phyloP scores from a whole-genome alignment of 2,888 invertebrate species.

The Microctonus aethiopoides region DNA sequence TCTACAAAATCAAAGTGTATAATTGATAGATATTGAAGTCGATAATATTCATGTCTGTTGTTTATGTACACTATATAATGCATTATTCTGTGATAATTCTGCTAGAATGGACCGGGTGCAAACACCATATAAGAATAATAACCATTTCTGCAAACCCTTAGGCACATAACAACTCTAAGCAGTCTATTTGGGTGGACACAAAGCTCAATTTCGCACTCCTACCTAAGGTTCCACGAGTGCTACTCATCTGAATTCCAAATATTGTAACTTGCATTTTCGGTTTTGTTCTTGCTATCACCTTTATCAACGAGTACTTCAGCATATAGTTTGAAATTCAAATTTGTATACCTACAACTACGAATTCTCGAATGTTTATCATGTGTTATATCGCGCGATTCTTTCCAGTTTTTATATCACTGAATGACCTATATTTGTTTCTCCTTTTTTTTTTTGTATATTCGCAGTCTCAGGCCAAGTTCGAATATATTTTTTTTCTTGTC shows the following conservation, averaged over 20 bases:
- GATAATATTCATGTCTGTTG: not conserved
- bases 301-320: slow-evolving; percentile 50
- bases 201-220: slow-evolving; percentile 36
- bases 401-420: slow-evolving; percentile 11
- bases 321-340: slow-evolving; percentile 63
- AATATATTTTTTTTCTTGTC: not conserved
- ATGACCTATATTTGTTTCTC: not conserved
- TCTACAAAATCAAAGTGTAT: not conserved
- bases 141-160: slow-evolving; percentile 1
- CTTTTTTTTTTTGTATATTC: not conserved
- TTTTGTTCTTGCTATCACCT: slow-evolving; percentile 41
- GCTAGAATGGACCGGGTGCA: not conserved
- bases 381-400: slow-evolving; percentile 14
- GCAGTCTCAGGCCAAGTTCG: not conserved
- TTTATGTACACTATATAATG: not conserved
- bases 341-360: slow-evolving; percentile 17
- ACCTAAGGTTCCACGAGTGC: slow-evolving; percentile 21
- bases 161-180: slow-evolving; percentile 28
- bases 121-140: not conserved
- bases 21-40: not conserved
- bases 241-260: slow-evolving; percentile 63
- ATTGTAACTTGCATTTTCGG: slow-evolving; percentile 65
- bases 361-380: slow-evolving; percentile 36
- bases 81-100: not conserved
- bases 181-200: slow-evolving; percentile 17